phyloP scores from a whole-genome alignment of 2,888 invertebrate genomes.

The Gryllus longicercus region DNA sequence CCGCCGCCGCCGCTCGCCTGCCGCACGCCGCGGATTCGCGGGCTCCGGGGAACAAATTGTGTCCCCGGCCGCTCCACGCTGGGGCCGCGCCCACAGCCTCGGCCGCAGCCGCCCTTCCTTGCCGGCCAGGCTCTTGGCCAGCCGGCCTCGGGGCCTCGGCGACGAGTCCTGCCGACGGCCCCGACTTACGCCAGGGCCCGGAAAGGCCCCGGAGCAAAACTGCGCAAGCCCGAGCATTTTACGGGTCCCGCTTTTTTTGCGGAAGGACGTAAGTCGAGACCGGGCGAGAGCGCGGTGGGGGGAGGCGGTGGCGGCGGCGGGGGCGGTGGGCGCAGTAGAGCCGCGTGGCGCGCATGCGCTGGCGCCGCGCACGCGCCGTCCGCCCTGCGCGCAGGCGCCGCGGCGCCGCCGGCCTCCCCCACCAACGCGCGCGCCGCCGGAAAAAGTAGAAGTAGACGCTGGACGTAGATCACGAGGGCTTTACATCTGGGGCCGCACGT shows the following conservation, averaged over 20 bases:
- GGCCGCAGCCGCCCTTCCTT: neutral
- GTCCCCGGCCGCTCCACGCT: neutral
- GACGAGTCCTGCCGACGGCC: neutral
- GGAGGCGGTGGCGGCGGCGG: neutral
- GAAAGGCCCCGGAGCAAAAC: neutral
- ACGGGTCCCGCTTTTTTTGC: neutral
- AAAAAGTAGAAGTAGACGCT: slow-evolving; percentile 17
- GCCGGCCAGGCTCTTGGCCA: neutral
- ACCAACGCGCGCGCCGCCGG: neutral
- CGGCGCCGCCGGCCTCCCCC: neutral
- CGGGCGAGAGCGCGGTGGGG: neutral
- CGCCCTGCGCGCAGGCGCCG: neutral
- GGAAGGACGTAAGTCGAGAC: neutral
- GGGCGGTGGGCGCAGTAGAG: neutral
- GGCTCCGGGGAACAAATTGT: neutral
- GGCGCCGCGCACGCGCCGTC: slow-evolving; percentile 3
- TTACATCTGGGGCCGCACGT: slow-evolving; percentile 17
- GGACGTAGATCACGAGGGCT: slow-evolving; percentile 4
- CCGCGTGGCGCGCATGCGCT: neutral
- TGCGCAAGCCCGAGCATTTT: neutral
- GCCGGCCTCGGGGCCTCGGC: neutral
- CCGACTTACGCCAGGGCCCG: neutral
- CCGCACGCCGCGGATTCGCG: neutral
- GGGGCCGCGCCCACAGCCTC: neutral
- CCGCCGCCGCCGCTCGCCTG: neutral